These are phyloP conservation scores for Pterophyllum scalare DNA, from an alignment of 2,113 vertebrate species.

Conservation along the genomic window DNA sequence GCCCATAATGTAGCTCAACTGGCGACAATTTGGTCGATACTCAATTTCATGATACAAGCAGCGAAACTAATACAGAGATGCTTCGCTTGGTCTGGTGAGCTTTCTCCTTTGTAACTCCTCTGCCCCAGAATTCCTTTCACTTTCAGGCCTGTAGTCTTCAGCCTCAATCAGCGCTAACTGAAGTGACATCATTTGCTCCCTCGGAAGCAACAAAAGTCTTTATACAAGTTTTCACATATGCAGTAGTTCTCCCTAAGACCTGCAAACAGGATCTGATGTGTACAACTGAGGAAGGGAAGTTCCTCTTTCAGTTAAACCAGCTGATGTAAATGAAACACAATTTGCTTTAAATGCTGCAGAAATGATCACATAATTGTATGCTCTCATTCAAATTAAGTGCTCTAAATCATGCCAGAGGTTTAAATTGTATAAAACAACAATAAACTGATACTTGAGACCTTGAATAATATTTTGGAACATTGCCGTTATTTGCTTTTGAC, in stretches of 20 bases:
- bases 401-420: neutral
- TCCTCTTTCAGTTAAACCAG: slow-evolving; percentile 7
- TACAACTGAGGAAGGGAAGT: neutral
- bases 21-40: neutral
- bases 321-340: neutral
- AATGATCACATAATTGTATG: slow-evolving; percentile 22
- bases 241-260: neutral
- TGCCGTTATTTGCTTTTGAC: neutral
- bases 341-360: neutral
- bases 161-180: neutral
- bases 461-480: neutral
- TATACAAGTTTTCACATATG: neutral
- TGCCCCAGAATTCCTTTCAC: neutral
- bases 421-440: neutral
- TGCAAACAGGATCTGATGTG: neutral
- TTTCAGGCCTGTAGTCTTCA: neutral
- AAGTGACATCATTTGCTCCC: neutral
- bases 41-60: neutral
- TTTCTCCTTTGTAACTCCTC: neutral
- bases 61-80: neutral
- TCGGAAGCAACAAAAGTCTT: neutral
- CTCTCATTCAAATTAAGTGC: slow-evolving; percentile 29
- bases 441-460: neutral
- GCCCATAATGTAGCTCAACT: neutral
- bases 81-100: neutral